Evolutionary conservation across 2,113 vertebrate species (phyloP), one percentile per base, ranked within the genome.

Genomic region (Ginglymostoma cirratum): DNA sequence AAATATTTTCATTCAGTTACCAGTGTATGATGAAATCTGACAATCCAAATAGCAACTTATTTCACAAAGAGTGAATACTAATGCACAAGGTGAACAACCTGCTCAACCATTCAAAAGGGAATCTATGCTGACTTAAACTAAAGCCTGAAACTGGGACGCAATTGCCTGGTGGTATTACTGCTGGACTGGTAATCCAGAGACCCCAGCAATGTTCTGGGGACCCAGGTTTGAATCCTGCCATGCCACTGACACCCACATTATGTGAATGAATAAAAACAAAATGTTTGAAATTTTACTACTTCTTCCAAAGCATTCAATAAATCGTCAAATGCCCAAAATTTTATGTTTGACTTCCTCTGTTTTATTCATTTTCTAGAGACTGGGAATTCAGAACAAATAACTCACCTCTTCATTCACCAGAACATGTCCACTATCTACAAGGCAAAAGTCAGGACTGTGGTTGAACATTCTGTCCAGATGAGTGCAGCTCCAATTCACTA

Each of bases 31-130:
- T 12, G 15, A 69, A 69, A 69, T 1, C n/a, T 27, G 66, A 66
- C 87, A 90, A 61, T 94, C n/a, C 66, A 93, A 38, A 38, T 61
- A 67, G 85, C 90, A n/a, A 42, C n/a, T 67, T 93, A n/a, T 67
- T 93, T 67, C 34, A 93, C 65, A 38, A 42, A 93, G 19, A 93
- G 23, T 66, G 19, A 67, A 27, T 48, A 24, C 14, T 30, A 90
- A 27, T 61, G 42, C n/a, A 42, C 65, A 69, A 94, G n/a, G 23
- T 8, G 38, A 21, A 38, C 38, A 15, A 69, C 38, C n/a, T 70
- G n/a, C 19, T 21, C 92, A 94, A 23, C 7, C 66, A 94, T 69
- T 69, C n/a, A 89, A n/a, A 65, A 42, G 19, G 30, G 21, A 10
- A 45, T 38, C 87, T 34, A 17, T 21, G 38, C 52, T 90, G 52